Percentiles rank a stretch among this genome's conserved stretches.
Conservation (phyloP, 2,888 invertebrate genomes). For the Apoda limacodes region DNA sequence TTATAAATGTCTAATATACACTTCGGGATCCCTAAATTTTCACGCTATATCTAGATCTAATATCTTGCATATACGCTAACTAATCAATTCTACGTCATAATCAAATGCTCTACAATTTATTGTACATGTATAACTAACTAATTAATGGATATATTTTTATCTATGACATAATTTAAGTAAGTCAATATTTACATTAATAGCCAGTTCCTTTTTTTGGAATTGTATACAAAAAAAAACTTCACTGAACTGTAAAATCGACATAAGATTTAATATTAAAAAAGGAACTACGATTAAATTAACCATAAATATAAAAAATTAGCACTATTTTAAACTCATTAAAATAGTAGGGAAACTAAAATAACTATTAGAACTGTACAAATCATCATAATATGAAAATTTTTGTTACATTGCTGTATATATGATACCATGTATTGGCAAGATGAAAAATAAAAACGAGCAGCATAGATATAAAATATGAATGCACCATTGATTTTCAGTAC, state of each 20-base stretch:
- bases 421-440: too few species aligned
- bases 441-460: too few species aligned
- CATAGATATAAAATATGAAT: too few species aligned
- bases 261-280: slow-evolving; percentile 22
- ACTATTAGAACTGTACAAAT: too few species aligned
- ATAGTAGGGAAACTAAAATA: too few species aligned
- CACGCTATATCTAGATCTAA: slow-evolving; percentile 53
- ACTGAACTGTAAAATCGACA: too few species aligned
- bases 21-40: slow-evolving; percentile 47
- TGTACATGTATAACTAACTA: slow-evolving; percentile 67
- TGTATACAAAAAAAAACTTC: too few species aligned
- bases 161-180: slow-evolving; percentile 65
- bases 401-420: too few species aligned
- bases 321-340: too few species aligned
- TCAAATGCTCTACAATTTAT: slow-evolving; percentile 57
- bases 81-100: slow-evolving; percentile 49
- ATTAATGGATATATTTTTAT: slow-evolving; percentile 58
- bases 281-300: slow-evolving; percentile 32
- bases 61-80: slow-evolving; percentile 67
- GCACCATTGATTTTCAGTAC: too few species aligned
- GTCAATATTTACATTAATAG: slow-evolving; percentile 67
- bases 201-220: slow-evolving; percentile 49
- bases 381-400: too few species aligned
- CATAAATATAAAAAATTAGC: slow-evolving; percentile 23
- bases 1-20: slow-evolving; percentile 53